These are phyloP conservation scores for Calcarius lapponicus DNA, from an alignment of 2,797 vertebrate species.

Conservation along the genomic window DNA sequence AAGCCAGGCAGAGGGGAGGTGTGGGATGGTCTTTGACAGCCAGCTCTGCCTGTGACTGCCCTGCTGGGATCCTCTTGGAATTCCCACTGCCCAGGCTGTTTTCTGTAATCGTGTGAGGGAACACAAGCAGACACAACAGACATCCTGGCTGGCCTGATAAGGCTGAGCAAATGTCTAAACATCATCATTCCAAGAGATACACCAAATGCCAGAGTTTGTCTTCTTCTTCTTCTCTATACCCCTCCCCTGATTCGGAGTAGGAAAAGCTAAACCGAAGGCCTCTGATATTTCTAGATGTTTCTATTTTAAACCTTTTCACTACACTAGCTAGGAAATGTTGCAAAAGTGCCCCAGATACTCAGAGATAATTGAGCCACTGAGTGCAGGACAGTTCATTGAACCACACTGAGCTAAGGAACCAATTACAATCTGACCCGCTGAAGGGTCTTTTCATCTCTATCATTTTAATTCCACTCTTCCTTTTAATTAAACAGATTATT, in stretches of 20 bases:
- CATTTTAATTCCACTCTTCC: conserved; percentile 2
- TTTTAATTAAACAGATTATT: conserved; percentile 35
- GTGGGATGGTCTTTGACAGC: not conserved
- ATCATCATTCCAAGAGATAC: not conserved
- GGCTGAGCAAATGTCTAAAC: not conserved
- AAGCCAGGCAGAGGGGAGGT: not conserved
- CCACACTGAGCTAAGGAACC: not conserved
- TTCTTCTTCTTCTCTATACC: not conserved
- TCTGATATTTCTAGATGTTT: not conserved
- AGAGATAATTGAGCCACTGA: not conserved
- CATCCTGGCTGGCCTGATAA: not conserved
- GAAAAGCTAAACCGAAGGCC: not conserved
- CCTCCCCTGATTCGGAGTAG: not conserved
- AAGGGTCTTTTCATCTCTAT: not conserved
- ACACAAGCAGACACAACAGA: not conserved
- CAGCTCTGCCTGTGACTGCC: not conserved
- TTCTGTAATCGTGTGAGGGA: not conserved
- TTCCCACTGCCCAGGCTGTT: not conserved
- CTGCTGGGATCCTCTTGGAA: not conserved
- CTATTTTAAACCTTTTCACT: not conserved
- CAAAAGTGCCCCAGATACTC: not conserved
- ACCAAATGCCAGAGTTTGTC: not conserved
- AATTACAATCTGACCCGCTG: not conserved
- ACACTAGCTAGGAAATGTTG: not conserved
- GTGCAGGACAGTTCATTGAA: conserved; percentile 10